Percentiles rank a stretch among this genome's conserved stretches.
Evolutionary conservation across 2,888 invertebrate species (phyloP).

Genomic region (Ophion ellenae): DNA sequence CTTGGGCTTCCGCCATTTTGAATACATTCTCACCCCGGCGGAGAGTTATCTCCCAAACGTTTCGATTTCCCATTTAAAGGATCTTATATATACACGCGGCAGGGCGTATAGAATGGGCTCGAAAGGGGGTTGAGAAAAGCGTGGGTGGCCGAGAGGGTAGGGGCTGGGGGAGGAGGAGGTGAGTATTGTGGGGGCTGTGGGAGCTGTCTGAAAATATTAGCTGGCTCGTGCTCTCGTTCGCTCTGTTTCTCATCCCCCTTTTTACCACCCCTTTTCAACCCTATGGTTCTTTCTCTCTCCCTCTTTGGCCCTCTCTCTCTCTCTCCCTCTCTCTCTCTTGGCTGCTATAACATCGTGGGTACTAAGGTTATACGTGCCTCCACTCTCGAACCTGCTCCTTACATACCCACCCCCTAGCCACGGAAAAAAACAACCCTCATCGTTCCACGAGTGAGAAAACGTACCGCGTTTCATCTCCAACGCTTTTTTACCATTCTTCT

Average conservation of each 20-base stretch:
- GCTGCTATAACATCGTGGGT: conserved; percentile 45
- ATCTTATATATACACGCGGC: conserved; percentile 79
- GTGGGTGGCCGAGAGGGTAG: conserved; percentile 65
- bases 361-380: conserved; percentile 60
- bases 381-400: conserved; percentile 43
- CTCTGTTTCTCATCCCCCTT: conserved; percentile 51
- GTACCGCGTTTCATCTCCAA: conserved; percentile 37
- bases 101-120: conserved; percentile 67
- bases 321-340: conserved; percentile 36
- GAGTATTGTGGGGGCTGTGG: conserved; percentile 64
- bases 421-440: conserved; percentile 43
- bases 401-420: conserved; percentile 35
- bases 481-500: conserved; percentile 9
- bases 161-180: conserved; percentile 62
- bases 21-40: conserved; percentile 82
- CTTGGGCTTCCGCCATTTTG: conserved; percentile 81
- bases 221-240: conserved; percentile 59
- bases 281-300: conserved; percentile 20
- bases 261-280: conserved; percentile 30
- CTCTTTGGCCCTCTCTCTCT: conserved; percentile 29
- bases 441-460: conserved; percentile 45
- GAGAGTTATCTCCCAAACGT: conserved; percentile 83
- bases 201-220: conserved; percentile 78
- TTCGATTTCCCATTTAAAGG: conserved; percentile 84
- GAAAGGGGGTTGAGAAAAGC: conserved; percentile 44